Evolutionary conservation across 1,140 invertebrate species (phyloP).

Genomic region (Drosophila sp.): DNA sequence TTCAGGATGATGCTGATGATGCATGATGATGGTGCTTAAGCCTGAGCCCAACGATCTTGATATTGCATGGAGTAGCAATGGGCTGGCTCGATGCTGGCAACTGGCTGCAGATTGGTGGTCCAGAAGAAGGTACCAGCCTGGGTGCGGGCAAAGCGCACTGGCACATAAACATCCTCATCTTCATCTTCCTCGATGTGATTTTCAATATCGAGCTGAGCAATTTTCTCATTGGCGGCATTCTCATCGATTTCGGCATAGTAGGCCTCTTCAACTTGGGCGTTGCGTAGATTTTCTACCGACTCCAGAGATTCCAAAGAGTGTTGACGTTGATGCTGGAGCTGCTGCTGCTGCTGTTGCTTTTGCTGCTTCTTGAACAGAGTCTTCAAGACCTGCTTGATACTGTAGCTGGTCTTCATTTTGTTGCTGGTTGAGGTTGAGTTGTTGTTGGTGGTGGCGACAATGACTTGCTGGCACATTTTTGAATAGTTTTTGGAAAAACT

Average conservation of each 20-base stretch:
- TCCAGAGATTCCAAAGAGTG: slow-evolving; percentile 74
- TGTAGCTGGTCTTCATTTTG: slow-evolving; percentile 83
- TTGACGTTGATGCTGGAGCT: slow-evolving; percentile 45
- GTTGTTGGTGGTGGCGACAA: slow-evolving; percentile 41
- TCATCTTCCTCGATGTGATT: slow-evolving; percentile 48
- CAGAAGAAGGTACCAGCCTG: slow-evolving; percentile 85
- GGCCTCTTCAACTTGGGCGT: slow-evolving; percentile 74
- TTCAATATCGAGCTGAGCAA: slow-evolving; percentile 85
- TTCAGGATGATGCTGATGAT: neutral
- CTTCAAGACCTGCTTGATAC: slow-evolving; percentile 85
- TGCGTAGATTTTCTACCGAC: slow-evolving; percentile 77
- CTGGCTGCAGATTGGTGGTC: slow-evolving; percentile 83
- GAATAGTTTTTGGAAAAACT: slow-evolving; percentile 41
- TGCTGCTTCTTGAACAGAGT: slow-evolving; percentile 81
- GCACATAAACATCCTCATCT: slow-evolving; percentile 81
- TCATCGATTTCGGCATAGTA: slow-evolving; percentile 85
- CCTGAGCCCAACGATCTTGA: slow-evolving; percentile 85
- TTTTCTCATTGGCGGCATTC: slow-evolving; percentile 87
- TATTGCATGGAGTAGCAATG: slow-evolving; percentile 83
- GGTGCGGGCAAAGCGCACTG: slow-evolving; percentile 85
- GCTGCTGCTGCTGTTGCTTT: slow-evolving; percentile 53
- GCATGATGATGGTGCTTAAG: slow-evolving; percentile 65
- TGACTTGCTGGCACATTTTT: slow-evolving; percentile 80
- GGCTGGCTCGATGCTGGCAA: slow-evolving; percentile 75
- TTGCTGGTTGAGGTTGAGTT: slow-evolving; percentile 47